Base-by-base conservation (phyloP, 2,888 invertebrate species). In the Abscondita cerata region DNA sequence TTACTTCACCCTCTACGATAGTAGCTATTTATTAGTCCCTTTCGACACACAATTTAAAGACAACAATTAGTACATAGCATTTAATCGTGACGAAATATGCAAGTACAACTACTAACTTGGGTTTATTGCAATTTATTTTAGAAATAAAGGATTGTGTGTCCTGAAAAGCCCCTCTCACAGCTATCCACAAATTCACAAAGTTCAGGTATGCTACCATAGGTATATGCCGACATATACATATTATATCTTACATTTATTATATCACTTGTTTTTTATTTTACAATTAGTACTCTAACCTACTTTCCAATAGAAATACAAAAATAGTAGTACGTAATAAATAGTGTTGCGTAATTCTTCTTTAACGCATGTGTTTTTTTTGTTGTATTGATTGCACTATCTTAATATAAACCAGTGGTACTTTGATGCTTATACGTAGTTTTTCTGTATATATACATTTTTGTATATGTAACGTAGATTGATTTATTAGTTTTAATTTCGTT, bases 91-190 rank as follows among this genome's bases (percentile, higher is more conserved):
- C 12, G 16, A 41, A 36, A 50, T 52, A 50, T 52, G 58, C 61
- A 62, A 59, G 62, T 56, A 40, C 47, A 76, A 70, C 71, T 75
- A 80, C 80, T 80, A 81, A 80, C 80, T 75, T 73, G 70, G 78
- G 78, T 77, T 78, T 75, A 78, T 78, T 80, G 77, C 77, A 73
- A 78, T 78, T 68, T 70, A 67, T 73, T 84, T 81, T 86, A 89
- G 89, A 89, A 84, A 86, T 89, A 86, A n/a, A 87, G 89, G 87
- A 87, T 89, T 86, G 85, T 88, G 83, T 89, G 88, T 84, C 88
- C 89, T 80, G 87, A 88, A 83, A 89, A 89, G 87, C 86, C 87
- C 81, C 88, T 86, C 82, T 88, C 87, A 79, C 89, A 88, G 83
- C 86, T 87, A 74, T 88, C 89, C 77, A 87, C 88, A 82, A 89